These are phyloP conservation scores for Amblyraja radiata DNA, from an alignment of 2,797 vertebrate species.

Conservation along the genomic window DNA sequence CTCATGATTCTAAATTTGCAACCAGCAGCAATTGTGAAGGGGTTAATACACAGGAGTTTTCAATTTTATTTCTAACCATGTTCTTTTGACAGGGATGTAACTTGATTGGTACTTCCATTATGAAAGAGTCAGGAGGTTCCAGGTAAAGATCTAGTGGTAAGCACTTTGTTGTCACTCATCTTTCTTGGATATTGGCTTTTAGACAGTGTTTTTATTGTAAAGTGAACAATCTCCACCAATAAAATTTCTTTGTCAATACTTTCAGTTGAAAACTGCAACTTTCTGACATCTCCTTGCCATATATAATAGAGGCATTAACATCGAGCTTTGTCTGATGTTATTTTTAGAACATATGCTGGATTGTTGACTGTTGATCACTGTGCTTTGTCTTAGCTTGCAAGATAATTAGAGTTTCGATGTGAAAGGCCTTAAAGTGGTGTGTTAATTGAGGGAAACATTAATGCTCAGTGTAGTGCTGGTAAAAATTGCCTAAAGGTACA, in stretches of 20 bases:
- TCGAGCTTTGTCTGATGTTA: neutral
- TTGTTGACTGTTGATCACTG: neutral
- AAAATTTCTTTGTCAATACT: neutral
- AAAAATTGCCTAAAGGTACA: slow-evolving; percentile 14
- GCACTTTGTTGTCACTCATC: neutral
- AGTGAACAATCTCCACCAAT: neutral
- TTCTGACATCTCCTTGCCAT: neutral
- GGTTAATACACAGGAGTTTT: neutral
- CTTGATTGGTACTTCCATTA: neutral
- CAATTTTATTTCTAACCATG: neutral
- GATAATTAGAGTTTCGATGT: neutral
- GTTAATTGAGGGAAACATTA: neutral
- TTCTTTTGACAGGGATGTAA: neutral
- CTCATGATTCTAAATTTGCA: neutral
- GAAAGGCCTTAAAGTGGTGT: neutral
- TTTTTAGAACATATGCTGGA: neutral
- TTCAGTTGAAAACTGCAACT: neutral
- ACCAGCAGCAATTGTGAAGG: neutral
- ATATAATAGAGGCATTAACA: neutral
- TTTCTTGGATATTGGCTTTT: neutral
- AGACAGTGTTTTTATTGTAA: neutral
- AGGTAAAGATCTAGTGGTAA: neutral
- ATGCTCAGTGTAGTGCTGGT: neutral
- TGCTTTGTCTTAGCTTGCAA: neutral
- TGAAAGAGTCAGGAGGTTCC: neutral